phyloP scores from a whole-genome alignment of 2,113 vertebrate genomes.

The Strix uralensis region DNA sequence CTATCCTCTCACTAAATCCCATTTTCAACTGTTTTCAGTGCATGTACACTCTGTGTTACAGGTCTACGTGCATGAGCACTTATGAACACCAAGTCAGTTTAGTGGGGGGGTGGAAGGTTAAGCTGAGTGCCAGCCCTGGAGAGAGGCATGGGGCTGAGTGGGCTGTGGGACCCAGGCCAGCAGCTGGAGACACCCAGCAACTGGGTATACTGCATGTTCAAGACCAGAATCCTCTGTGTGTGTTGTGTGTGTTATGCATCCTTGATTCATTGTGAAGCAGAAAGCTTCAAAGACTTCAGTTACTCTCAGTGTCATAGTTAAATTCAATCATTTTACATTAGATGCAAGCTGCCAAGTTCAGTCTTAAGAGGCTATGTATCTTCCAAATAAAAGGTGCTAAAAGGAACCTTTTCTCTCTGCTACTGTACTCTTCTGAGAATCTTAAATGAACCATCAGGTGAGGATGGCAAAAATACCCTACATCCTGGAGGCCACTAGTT shows the following conservation, averaged over 20 bases:
- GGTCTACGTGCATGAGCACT: neutral
- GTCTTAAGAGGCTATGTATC: neutral
- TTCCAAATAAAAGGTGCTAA: neutral
- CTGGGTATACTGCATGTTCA: neutral
- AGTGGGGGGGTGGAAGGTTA: neutral
- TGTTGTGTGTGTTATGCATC: neutral
- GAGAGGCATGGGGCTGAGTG: neutral
- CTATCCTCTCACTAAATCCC: neutral
- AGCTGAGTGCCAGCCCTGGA: neutral
- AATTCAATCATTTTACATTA: neutral
- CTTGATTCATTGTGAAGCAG: neutral
- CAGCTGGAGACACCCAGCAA: neutral
- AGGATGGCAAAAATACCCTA: neutral
- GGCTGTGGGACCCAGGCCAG: neutral
- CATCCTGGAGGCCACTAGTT: neutral
- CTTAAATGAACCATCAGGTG: neutral
- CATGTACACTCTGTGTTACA: accelerated
- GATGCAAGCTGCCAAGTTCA: neutral
- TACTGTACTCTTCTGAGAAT: neutral
- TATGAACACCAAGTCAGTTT: neutral
- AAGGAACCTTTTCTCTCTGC: neutral
- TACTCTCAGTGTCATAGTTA: neutral
- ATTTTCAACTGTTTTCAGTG: neutral
- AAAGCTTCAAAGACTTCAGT: constrained; percentile 4
- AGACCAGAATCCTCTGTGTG: neutral